Base-by-base conservation (phyloP, 2,888 invertebrate species). In the Trachelus troglodyta region DNA sequence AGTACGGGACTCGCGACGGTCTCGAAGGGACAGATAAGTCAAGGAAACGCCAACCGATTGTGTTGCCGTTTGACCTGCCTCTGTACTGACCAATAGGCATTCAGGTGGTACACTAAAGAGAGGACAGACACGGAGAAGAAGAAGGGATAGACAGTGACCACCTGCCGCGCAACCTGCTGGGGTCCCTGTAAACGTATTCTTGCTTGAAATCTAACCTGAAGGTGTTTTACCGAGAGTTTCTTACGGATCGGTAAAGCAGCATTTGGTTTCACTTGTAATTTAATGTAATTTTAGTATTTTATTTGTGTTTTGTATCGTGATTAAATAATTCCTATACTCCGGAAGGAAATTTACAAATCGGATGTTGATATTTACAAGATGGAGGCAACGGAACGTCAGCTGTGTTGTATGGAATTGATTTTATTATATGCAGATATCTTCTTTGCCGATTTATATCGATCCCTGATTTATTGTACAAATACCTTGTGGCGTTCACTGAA, bases 51-150 rank as follows among this genome's bases (percentile, higher is more conserved):
- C 85, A 83, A 85, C 83, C 87, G 88, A 87, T 83, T 83, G 87
- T 84, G 81, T 82, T 85, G 88, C 84, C 83, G 87, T 86, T 89
- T 89, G 89, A 89, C 89, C 89, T 86, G 89, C 84, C 87, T 85
- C 75, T 75, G 82, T 84, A 86, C 86, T 85, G 85, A 84, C 88
- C 88, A 88, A 88, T 88, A 78, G 85, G 79, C 79, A 77, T 79
- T 84, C 84, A 85, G 86, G 81, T 84, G 83, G 82, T 82, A 82
- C 81, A 79, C 76, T 80, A 81, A 83, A 82, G 78, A 79, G 78
- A 78, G 75, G 75, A 40, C 81, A 15, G 80, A 56, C 23, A 23
- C 56, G 1, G 56, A 23, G 15, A 56, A 56, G 80, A 34, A 34
- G 33, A 34, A 34, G 71, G 79, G 77, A 81, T 78, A 79, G 79